Conservation (phyloP, 2,888 invertebrate species). For the Acholoe squamosa region DNA sequence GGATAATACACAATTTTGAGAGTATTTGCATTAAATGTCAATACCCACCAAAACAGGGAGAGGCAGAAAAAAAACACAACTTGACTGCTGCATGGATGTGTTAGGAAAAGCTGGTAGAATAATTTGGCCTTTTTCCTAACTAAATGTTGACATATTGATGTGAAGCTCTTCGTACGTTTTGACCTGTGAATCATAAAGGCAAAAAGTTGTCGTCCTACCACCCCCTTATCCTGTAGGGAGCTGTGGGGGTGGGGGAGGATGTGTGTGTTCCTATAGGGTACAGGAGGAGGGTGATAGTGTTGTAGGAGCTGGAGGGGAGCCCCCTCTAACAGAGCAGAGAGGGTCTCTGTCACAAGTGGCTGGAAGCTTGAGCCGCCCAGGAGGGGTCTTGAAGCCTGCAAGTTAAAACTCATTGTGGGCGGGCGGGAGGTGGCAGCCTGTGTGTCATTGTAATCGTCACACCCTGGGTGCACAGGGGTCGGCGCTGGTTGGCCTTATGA, state of each 20-base stretch:
- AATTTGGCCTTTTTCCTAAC: not conserved
- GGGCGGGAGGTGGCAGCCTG: conserved; percentile 6
- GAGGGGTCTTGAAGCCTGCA: conserved; percentile 36
- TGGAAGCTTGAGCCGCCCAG: not conserved
- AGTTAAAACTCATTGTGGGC: conserved; percentile 53
- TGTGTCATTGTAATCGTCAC: conserved; percentile 53
- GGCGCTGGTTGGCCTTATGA: conserved; percentile 15
- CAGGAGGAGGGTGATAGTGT: no score
- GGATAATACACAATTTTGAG: not conserved
- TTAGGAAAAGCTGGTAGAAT: not conserved
- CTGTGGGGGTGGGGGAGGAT: not conserved
- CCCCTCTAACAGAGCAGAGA: not conserved
- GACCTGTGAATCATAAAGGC: conserved; percentile 57
- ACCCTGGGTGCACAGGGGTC: conserved; percentile 53
- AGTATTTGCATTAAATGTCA: not conserved
- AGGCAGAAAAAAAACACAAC: not conserved
- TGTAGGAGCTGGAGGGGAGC: no score
- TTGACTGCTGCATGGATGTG: not conserved
- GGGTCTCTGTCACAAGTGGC: conserved; percentile 17
- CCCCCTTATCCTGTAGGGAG: not conserved
- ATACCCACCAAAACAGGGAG: not conserved
- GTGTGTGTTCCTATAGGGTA: not conserved
- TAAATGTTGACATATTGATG: conserved; percentile 35
- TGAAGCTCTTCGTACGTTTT: conserved; percentile 47
- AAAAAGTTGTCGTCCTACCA: conserved; percentile 22